Evolutionary conservation across 92 coral and sea anemone species (phyloP).

Genomic region (Palythoa grandiflora): DNA sequence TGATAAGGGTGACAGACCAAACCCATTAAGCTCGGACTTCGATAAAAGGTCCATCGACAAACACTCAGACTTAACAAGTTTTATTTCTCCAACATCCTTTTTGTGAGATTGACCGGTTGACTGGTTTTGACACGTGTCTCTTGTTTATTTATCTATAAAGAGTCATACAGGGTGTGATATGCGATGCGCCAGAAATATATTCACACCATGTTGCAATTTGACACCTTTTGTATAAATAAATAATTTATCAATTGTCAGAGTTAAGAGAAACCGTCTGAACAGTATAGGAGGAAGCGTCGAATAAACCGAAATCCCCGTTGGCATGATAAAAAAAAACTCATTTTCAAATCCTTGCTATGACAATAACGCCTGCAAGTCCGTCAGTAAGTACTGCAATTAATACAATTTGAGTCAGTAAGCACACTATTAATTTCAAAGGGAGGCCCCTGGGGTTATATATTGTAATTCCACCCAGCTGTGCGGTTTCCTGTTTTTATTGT

Average conservation of each 20-base stretch:
- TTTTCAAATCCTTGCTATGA: too few species aligned
- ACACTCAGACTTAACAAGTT: conserved; percentile 14
- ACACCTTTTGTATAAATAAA: background rate
- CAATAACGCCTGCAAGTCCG: too few species aligned
- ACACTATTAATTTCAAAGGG: too few species aligned
- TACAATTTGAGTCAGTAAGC: too few species aligned
- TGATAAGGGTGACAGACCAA: conserved; percentile 36
- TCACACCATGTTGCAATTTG: too few species aligned
- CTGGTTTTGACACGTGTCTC: background rate
- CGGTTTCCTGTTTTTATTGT: too few species aligned
- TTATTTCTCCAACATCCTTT: background rate
- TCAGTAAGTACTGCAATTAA: too few species aligned
- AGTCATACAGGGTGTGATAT: background rate
- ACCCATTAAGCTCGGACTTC: background rate
- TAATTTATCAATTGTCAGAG: background rate
- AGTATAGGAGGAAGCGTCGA: background rate
- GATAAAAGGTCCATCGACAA: background rate
- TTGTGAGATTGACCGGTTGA: background rate
- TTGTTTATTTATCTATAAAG: background rate
- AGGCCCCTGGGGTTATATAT: too few species aligned
- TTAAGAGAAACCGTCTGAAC: too few species aligned
- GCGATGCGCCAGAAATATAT: too few species aligned
- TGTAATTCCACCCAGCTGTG: too few species aligned
- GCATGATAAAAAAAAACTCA: background rate
- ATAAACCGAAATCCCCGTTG: background rate